Base-by-base conservation (phyloP, 2,888 invertebrate genomes). In the Parochlus steinenii region DNA sequence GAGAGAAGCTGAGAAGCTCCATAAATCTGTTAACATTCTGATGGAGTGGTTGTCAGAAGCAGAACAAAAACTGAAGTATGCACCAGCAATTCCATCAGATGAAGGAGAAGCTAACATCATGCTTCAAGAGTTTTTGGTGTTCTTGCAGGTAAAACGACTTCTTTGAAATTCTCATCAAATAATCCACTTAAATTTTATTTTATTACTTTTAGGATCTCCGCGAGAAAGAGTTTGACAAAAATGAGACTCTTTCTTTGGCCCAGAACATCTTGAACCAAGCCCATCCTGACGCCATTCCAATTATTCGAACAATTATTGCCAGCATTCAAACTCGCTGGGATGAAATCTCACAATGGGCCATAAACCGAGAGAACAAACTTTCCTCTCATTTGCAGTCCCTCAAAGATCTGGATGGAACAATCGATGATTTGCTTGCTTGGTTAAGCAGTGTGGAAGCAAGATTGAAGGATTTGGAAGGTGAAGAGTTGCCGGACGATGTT, bases 241-340 rank as follows among this genome's bases (percentile, higher is more conserved):
- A 83, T 49, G 71, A 74, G 41, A 92, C 92, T 0, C 69, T 95
- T 38, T 67, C 76, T 17, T 69, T 93, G 35, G 95, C 95, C 1
- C 82, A 86, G 50, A 70, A 73, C 23, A 90, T 99, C 45, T 68
- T 95, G 38, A 71, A 73, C 44, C 83, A 86, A 53, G 86, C 92
- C 10, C 95, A 98, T 62, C 93, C 93, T 0, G 92, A 95, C 52
- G 93, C 92, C 1, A 81, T 89, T n/a, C 75, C 82, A 12, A 87
- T 95, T n/a, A 86, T 99, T 53, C 92, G 92, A 54, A 93, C 97
- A 62, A 97, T 95, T 95, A 82, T 95, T 44, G 87, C 90, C 23
- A 92, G 97, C 42, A 86, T 97, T 41, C 85, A 93, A 52, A 80
- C 89, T 16, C 68, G 93, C 43, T 97, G 95, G 95, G 90, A 90